These are phyloP conservation scores for Spodoptera littoralis DNA, from an alignment of 2,888 invertebrate genomes.

Conservation along the genomic window DNA sequence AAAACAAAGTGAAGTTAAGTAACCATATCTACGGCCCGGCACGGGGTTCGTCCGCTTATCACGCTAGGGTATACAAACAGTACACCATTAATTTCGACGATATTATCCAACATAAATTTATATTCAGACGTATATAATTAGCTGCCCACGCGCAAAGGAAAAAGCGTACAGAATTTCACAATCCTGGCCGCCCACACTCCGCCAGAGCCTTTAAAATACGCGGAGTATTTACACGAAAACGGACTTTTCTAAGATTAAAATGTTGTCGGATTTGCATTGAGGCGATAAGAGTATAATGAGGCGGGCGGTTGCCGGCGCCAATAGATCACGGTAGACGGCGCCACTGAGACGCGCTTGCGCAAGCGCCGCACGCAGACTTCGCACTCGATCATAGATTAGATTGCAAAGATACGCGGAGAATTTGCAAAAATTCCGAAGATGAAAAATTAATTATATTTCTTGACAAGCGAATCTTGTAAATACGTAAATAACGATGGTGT, in stretches of 20 bases:
- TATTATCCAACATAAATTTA: slow-evolving; percentile 79
- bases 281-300: slow-evolving; percentile 80
- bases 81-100: slow-evolving; percentile 66
- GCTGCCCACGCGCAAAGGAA: slow-evolving; percentile 78
- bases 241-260: slow-evolving; percentile 75
- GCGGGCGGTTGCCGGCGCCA: slow-evolving; percentile 72
- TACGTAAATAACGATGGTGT: slow-evolving; percentile 15
- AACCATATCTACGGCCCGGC: slow-evolving; percentile 11
- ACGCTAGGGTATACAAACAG: slow-evolving; percentile 62
- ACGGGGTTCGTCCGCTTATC: slow-evolving; percentile 58
- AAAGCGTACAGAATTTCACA: slow-evolving; percentile 83
- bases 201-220: slow-evolving; percentile 67
- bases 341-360: slow-evolving; percentile 75
- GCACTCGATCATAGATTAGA: slow-evolving; percentile 65
- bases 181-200: slow-evolving; percentile 71
- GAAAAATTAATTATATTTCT: slow-evolving; percentile 8
- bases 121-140: slow-evolving; percentile 81
- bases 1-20: slow-evolving; percentile 16
- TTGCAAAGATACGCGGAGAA: slow-evolving; percentile 51
- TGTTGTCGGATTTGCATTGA: slow-evolving; percentile 80
- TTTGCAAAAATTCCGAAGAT: slow-evolving; percentile 48
- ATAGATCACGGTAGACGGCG: slow-evolving; percentile 85
- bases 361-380: slow-evolving; percentile 64
- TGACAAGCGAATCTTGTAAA: slow-evolving; percentile 17
- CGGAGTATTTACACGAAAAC: slow-evolving; percentile 75